Base-by-base conservation (phyloP, 1,140 invertebrate species). In the Harpegnathos saltator region DNA sequence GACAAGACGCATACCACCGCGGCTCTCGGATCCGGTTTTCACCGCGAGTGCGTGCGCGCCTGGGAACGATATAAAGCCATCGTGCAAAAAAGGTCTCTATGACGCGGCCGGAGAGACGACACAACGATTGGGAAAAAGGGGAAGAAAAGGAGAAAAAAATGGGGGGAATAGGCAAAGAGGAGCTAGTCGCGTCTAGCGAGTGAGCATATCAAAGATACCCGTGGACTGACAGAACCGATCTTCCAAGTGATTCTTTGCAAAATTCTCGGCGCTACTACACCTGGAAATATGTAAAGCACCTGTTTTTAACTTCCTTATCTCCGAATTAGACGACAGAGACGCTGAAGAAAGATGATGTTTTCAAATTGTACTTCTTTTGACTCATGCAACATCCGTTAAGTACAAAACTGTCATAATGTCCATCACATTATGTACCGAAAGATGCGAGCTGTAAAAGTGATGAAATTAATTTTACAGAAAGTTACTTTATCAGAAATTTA, bases 131-230 rank as follows among this genome's bases (percentile, higher is more conserved):
- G 44, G 26, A 50, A 61, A 62, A 17, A 50, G 59, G 17, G 29
- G 1, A 19, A 33, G 66, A 71, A 75, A 59, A 54, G 82, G 24
- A n/a, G n/a, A 38, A 71, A 50, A 77, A 56, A 7, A 19, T 17
- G 1, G 7, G 24, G 22, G 14, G 1, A 59, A 44, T 11, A 7
- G 59, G 68, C 71, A 50, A 58, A 33, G 17, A 17, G 78, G 74
- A 73, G 83, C 74, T 85, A 83, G 85, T 71, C 83, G 85, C 78
- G 85, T 91, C 86, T 77, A 83, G 86, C 78, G 75, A 91, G 90
- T 91, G 90, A 92, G 84, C 69, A 62, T 89, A 85, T 82, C 62
- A 66, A 91, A 89, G 88, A 91, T 88, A 88, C 58, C 75, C 85
- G 78, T n/a, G 38, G 38, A 83, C 63, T 83, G 86, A 89, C 82